Conservation (phyloP, 2,888 invertebrate genomes). For the Xanthia togata region DNA sequence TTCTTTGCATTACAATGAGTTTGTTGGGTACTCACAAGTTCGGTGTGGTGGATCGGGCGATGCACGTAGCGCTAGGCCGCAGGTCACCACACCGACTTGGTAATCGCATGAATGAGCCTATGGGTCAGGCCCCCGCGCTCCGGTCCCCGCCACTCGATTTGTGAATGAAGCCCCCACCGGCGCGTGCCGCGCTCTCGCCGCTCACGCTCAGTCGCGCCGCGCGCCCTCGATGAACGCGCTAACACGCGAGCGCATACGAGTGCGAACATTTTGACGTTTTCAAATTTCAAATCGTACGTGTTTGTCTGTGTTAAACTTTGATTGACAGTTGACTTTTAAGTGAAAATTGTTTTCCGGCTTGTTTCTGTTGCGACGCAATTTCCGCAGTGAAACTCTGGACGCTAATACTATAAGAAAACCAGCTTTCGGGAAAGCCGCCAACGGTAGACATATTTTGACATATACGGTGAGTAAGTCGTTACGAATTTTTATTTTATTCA, state of each 20-base stretch:
- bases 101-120: slow-evolving; percentile 85
- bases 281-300: slow-evolving; percentile 82
- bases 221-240: slow-evolving; percentile 85
- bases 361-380: slow-evolving; percentile 71
- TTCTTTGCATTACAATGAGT: slow-evolving; percentile 71
- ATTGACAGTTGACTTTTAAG: slow-evolving; percentile 74
- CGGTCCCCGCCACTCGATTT: slow-evolving; percentile 85
- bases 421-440: slow-evolving; percentile 81
- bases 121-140: slow-evolving; percentile 76
- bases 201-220: slow-evolving; percentile 87
- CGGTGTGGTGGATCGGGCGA: slow-evolving; percentile 67
- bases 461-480: slow-evolving; percentile 85
- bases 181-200: slow-evolving; percentile 84
- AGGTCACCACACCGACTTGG: slow-evolving; percentile 70
- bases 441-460: slow-evolving; percentile 78
- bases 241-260: slow-evolving; percentile 84
- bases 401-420: slow-evolving; percentile 70
- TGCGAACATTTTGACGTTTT: slow-evolving; percentile 80
- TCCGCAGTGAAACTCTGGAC: slow-evolving; percentile 69
- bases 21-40: slow-evolving; percentile 59
- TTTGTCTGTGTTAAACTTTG: slow-evolving; percentile 72
- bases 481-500: slow-evolving; percentile 76
- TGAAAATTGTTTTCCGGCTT: slow-evolving; percentile 64
- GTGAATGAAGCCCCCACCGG: slow-evolving; percentile 89
- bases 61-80: slow-evolving; percentile 65